A percentile compares a stretch with the other conserved stretches of the same genome.
phyloP scores from a whole-genome alignment of 2,797 vertebrate species.

The Mus spretus region DNA sequence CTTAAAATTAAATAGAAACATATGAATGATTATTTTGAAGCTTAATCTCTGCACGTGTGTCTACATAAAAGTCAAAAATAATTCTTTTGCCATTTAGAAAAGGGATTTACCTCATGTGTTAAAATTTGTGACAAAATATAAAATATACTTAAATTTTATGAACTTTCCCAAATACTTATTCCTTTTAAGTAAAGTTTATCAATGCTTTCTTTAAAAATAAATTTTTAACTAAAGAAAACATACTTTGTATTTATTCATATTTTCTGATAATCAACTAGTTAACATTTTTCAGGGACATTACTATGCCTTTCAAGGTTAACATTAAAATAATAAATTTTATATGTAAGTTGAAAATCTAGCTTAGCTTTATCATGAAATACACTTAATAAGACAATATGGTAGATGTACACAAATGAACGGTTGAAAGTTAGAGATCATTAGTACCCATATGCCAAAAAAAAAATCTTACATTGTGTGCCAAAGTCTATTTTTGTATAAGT shows the following conservation, averaged over 20 bases:
- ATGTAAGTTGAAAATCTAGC: conserved; percentile 83
- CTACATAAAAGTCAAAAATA: background rate
- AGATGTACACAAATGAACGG: conserved; percentile 76
- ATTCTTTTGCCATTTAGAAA: conserved; percentile 12
- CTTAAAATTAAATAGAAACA: background rate
- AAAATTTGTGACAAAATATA: conserved; percentile 43
- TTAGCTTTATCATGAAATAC: conserved; percentile 77
- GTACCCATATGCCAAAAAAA: conserved; percentile 66
- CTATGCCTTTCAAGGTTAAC: conserved; percentile 68
- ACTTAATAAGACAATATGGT: conserved; percentile 70
- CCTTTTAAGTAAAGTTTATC: conserved; percentile 51
- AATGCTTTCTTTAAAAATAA: conserved; percentile 47
- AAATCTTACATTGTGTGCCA: conserved; percentile 42
- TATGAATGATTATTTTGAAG: conserved; percentile 51
- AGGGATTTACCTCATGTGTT: conserved; percentile 19
- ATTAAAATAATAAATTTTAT: conserved; percentile 81
- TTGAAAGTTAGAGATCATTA: conserved; percentile 83
- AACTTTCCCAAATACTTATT: conserved; percentile 27
- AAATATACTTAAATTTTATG: conserved; percentile 45
- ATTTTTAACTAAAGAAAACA: conserved; percentile 54
- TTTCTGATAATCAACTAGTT: conserved; percentile 45
- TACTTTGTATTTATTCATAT: conserved; percentile 33
- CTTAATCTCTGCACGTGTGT: conserved; percentile 11
- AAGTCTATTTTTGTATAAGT: conserved; percentile 68
- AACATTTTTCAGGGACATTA: conserved; percentile 48